These are phyloP conservation scores for Mystacornis crossleyi DNA, from an alignment of 2,113 vertebrate genomes.

Conservation along the genomic window DNA sequence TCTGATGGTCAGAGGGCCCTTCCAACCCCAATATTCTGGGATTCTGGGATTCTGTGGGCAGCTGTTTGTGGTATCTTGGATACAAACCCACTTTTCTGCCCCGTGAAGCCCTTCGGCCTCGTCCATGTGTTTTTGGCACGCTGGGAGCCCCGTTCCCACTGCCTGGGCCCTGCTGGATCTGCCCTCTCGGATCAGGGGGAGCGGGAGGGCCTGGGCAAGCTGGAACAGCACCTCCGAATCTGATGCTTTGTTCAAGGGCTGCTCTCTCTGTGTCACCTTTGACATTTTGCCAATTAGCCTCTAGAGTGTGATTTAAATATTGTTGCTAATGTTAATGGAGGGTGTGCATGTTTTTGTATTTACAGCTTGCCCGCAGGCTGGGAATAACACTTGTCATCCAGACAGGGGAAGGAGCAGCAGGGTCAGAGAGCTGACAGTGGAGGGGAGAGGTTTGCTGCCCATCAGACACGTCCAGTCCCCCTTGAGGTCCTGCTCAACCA, in stretches of 20 bases:
- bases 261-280: conserved; percentile 21
- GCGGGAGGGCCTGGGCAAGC: not conserved
- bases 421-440: not conserved
- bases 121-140: not conserved
- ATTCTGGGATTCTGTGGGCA: not conserved
- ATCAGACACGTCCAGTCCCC: not conserved
- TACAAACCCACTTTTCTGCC: not conserved
- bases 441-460: not conserved
- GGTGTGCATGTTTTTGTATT: not conserved
- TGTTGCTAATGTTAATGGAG: not conserved
- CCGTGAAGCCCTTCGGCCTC: not conserved
- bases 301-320: not conserved
- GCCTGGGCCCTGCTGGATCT: not conserved
- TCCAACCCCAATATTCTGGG: not conserved
- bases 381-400: not conserved
- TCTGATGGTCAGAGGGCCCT: not conserved
- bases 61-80: not conserved
- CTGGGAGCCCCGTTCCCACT: not conserved
- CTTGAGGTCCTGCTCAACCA: not conserved
- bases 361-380: not conserved
- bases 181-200: not conserved
- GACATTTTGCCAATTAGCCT: conserved; percentile 33
- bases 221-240: not conserved
- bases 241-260: conserved; percentile 11
- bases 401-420: not conserved